Evolutionary conservation across 2,113 vertebrate genomes (phyloP), one percentile per base, ranked within the genome.

Genomic region (Butastur rufipennis): DNA sequence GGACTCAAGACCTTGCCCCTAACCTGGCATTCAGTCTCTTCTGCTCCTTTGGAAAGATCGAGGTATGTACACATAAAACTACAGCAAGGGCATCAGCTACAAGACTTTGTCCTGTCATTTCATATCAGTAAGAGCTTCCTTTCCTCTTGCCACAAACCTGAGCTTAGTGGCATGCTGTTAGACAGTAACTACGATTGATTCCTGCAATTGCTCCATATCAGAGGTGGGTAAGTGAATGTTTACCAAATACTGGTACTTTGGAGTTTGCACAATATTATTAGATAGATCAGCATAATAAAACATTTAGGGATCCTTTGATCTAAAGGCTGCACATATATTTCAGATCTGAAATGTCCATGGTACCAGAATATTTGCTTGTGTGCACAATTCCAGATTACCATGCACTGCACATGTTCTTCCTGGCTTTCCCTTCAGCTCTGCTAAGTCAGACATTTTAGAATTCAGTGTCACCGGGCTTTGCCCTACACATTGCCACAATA

Each of bases 241-340:
- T 94, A 96, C 74, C 87, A 90, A 53, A 90, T 61, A 94, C 29
- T 62, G 84, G 78, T 94, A 96, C 95, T 96, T 97, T 92, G 95
- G 97, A 97, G 71, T 96, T 96, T 96, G 89, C 61, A 88, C 89
- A 70, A 61, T 59, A 81, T 86, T 58, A 77, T 87, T 89, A 89
- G 86, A n/a, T 85, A 89, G 74, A 95, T 70, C 14, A 7, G 81
- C 63, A 59, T 40, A 96, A 96, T 96, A 95, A 96, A 96, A 36
- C 67, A 71, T 68, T 73, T 50, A 82, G 61, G 58, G 59, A 77
- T 66, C 45, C 89, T 95, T 91, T 94, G 78, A 91, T 89, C 81
- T 27, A 73, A 91, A 85, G 40, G 56, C 40, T 87, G 48, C 2
- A 2, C 7, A 8, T 85, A 5, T 53, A 80, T 73, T 94, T 93